Conservation (phyloP, 2,888 invertebrate genomes). For the Euplexia lucipara region DNA sequence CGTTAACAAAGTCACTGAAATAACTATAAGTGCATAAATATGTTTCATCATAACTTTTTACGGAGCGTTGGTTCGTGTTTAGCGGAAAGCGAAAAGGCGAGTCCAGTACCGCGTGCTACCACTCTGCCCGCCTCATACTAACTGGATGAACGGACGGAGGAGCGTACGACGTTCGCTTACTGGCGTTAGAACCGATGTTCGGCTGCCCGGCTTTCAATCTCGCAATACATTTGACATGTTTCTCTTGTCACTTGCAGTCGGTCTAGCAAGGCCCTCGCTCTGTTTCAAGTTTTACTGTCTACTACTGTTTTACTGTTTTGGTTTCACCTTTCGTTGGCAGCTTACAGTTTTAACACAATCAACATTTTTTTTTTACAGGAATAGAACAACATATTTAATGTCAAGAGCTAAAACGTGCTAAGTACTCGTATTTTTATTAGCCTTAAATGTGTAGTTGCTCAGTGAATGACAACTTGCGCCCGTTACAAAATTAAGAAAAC, state of each 20-base stretch:
- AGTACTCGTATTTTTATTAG: no score
- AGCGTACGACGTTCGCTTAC: slow-evolving; percentile 22
- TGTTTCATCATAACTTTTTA: slow-evolving; percentile 76
- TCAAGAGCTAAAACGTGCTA: no score
- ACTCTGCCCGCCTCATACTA: slow-evolving; percentile 75
- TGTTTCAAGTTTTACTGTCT: neutral
- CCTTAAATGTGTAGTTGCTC: no score
- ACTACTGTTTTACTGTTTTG: no score
- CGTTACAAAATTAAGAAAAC: no score
- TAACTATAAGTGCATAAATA: slow-evolving; percentile 69
- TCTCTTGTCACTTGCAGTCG: slow-evolving; percentile 31
- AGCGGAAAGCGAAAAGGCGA: slow-evolving; percentile 68
- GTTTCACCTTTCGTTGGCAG: no score
- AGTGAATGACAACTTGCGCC: no score
- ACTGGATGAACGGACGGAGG: slow-evolving; percentile 72
- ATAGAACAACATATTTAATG: no score
- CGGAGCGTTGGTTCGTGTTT: slow-evolving; percentile 66
- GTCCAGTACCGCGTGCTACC: slow-evolving; percentile 73
- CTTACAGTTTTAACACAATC: no score
- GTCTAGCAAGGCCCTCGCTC: neutral
- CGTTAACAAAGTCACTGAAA: slow-evolving; percentile 63
- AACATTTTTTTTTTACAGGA: no score
- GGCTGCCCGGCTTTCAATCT: slow-evolving; percentile 25
- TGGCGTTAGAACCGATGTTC: slow-evolving; percentile 29
- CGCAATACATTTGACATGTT: slow-evolving; percentile 14